Percentiles rank a stretch among this genome's conserved stretches.
Evolutionary conservation across 2,797 vertebrate species (phyloP).

Genomic region (Pseudomugil tenellus): DNA sequence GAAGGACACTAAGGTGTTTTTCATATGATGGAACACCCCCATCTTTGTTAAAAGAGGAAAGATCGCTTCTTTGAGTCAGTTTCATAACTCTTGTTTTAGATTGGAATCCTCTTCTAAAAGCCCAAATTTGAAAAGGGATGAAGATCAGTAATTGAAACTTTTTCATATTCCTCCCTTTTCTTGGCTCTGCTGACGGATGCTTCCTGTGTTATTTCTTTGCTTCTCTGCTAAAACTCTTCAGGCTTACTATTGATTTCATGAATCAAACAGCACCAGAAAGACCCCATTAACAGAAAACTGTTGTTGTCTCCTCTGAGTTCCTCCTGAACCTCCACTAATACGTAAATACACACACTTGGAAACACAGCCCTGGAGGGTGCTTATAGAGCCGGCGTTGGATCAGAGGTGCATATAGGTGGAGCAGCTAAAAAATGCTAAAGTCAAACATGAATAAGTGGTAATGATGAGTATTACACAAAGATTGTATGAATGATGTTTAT

Average conservation of each 20-base stretch:
- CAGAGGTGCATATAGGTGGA: constrained; percentile 18
- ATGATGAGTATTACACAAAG: neutral
- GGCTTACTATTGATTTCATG: constrained; percentile 12
- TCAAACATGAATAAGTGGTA: constrained; percentile 14
- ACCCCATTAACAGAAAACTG: constrained; percentile 21
- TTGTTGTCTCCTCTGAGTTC: constrained; percentile 28
- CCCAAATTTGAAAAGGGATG: neutral
- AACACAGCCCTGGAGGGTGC: constrained; percentile 41
- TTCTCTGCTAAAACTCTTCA: neutral
- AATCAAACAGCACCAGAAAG: constrained; percentile 22
- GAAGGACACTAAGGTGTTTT: too few species aligned
- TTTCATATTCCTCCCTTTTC: too few species aligned
- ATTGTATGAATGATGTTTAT: too few species aligned
- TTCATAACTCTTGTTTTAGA: neutral
- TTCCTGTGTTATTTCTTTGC: neutral
- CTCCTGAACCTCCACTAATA: constrained; percentile 32
- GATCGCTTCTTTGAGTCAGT: neutral
- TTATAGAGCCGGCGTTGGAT: constrained; percentile 57
- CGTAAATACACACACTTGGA: constrained; percentile 14
- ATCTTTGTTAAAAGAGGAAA: neutral
- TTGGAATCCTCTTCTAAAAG: neutral
- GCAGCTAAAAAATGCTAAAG: constrained; percentile 4
- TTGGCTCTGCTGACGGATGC: neutral
- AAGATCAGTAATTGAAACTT: neutral
- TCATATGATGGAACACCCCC: too few species aligned